These are phyloP conservation scores for Hydropotes inermis DNA, from an alignment of 2,113 vertebrate species.

Conservation along the genomic window DNA sequence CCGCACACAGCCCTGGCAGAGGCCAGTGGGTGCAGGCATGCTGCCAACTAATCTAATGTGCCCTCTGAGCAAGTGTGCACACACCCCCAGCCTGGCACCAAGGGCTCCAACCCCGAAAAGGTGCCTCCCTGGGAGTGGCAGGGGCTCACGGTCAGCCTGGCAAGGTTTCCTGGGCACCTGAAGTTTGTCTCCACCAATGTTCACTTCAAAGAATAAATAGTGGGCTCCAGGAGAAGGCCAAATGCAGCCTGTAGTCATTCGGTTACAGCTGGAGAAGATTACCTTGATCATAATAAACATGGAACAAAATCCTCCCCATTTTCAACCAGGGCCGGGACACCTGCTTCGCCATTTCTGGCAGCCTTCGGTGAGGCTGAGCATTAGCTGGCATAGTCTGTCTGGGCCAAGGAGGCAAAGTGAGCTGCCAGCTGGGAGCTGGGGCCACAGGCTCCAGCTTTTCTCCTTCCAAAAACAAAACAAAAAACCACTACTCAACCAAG, in stretches of 20 bases:
- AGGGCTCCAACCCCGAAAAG: not conserved
- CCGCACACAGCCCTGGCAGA: not conserved
- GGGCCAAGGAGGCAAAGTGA: not conserved
- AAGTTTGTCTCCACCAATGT: not conserved
- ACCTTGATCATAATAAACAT: not conserved
- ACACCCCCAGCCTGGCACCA: not conserved
- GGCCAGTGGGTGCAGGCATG: fast-evolving
- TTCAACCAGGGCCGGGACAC: not conserved
- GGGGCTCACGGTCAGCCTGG: not conserved
- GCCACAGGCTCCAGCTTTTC: not conserved
- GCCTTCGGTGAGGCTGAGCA: no score
- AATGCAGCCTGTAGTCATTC: not conserved
- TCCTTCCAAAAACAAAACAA: not conserved
- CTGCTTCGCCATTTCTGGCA: not conserved
- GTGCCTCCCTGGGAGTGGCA: not conserved
- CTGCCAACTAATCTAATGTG: not conserved
- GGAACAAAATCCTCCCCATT: not conserved
- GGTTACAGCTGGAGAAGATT: not conserved
- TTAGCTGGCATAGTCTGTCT: not conserved
- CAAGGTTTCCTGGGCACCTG: not conserved
- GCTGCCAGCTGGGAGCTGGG: not conserved
- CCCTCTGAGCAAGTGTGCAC: not conserved
- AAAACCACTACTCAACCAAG: not conserved
- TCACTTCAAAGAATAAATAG: not conserved
- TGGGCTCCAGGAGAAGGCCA: not conserved